Base-by-base conservation (phyloP, 2,113 vertebrate species). In the Callospermophilus lateralis region DNA sequence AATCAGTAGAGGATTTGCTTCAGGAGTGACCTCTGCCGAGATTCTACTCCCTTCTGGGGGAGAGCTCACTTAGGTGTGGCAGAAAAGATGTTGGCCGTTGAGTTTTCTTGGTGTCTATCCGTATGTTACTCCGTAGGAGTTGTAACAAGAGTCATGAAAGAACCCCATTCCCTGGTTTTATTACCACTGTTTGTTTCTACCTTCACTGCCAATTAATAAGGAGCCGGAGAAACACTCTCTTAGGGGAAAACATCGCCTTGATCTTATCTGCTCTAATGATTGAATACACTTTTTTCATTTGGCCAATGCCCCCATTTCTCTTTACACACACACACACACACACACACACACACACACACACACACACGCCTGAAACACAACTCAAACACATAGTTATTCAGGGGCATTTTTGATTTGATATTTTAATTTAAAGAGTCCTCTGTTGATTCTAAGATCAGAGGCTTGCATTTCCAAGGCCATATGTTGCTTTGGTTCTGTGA, bases 361-460 rank as follows among this genome's bases (percentile, higher is more conserved):
- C 45, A 45, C 45, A 48, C 68, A 79, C 55, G 1, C 45, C 63
- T 53, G 63, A 95, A 89, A 63, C 5, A 58, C 61, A 67, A 74
- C 58, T 45, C 65, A 89, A 93, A 51, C 37, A 85, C n/a, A 84
- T 84, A 76, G 61, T 53, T 87, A 80, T 45, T 84, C 30, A 42
- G 39, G 45, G 96, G 4, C 5, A 65, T 92, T 94, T 86, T 93
- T 79, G 34, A 90, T 76, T 58, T 90, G 74, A n/a, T 76, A 51
- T 94, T 89, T 95, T 95, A 90, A 93, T 92, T 85, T 94, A 89
- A 91, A 95, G 74, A 93, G 89, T 55, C 63, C 22, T 73, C 34
- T 92, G 61, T 77, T 83, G 22, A 78, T 73, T 48, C 34, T 81
- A 74, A 91, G 39, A 93, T 76, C 68, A 79, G 87, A 94, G 61